These are phyloP conservation scores for Xestia sexstrigata DNA, from an alignment of 2,888 invertebrate genomes.

Conservation along the genomic window DNA sequence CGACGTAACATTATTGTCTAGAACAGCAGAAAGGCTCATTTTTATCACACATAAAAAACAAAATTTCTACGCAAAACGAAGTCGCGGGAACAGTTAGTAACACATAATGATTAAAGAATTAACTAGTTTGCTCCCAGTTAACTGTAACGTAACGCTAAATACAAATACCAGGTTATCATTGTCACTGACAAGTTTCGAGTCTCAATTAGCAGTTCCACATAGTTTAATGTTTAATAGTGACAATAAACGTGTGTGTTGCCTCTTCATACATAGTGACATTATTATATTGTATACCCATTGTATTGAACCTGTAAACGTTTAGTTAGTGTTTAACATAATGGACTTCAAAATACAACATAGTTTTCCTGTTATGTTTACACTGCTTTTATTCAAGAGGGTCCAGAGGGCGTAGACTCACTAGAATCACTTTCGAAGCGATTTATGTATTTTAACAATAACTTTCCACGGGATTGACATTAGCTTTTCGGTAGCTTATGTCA, in stretches of 20 bases:
- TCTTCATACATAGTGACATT: slow-evolving; percentile 3
- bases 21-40: too few relatives aligned
- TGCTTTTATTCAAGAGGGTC: not conserved
- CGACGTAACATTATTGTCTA: too few relatives aligned
- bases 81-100: too few relatives aligned
- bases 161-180: not conserved
- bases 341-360: not conserved
- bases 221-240: slow-evolving; percentile 4
- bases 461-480: too few relatives aligned
- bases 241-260: not conserved
- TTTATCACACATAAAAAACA: too few relatives aligned
- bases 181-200: not conserved
- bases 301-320: not conserved
- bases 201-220: slow-evolving; percentile 12
- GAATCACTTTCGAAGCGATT: too few relatives aligned
- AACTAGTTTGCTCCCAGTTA: not conserved
- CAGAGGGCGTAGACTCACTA: not conserved
- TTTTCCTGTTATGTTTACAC: not conserved
- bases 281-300: slow-evolving; percentile 3
- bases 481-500: too few relatives aligned
- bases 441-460: too few relatives aligned
- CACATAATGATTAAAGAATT: too few relatives aligned
- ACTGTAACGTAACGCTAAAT: not conserved
- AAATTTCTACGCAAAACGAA: too few relatives aligned
- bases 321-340: not conserved